Percentiles rank a stretch among this genome's conserved stretches.
Evolutionary conservation across 2,113 vertebrate genomes (phyloP).

Genomic region (Guaruba guarouba): DNA sequence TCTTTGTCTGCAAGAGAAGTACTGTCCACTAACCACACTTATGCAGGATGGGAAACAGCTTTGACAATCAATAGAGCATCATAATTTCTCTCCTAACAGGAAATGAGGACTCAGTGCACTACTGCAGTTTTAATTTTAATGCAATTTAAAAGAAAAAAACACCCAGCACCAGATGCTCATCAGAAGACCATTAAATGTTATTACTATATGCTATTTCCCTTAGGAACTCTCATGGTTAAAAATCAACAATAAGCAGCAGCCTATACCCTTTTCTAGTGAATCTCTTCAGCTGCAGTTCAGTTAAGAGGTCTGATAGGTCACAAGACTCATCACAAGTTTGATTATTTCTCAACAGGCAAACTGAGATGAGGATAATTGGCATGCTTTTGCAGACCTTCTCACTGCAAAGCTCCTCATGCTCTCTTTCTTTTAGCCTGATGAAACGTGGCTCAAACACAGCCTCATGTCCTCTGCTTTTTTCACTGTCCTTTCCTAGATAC

Average conservation of each 20-base stretch:
- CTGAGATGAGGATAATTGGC: constrained; percentile 11
- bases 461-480: background rate
- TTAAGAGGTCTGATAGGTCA: constrained; percentile 18
- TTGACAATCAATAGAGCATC: constrained; percentile 55
- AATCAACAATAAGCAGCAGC: constrained; percentile 28
- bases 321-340: constrained; percentile 17
- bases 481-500: background rate
- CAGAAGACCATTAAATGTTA: constrained; percentile 48
- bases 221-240: constrained; percentile 41
- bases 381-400: background rate
- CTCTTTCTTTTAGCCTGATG: background rate
- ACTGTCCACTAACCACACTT: constrained; percentile 34
- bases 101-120: constrained; percentile 50
- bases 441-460: background rate
- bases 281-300: constrained; percentile 3
- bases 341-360: constrained; percentile 29
- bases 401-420: background rate
- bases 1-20: background rate
- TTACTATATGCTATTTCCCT: constrained; percentile 41
- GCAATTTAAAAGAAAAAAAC: constrained; percentile 18
- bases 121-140: constrained; percentile 55
- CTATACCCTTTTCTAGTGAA: background rate
- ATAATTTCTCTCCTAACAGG: constrained; percentile 54
- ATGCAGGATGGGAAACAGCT: constrained; percentile 38
- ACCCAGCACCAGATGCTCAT: constrained; percentile 45